A percentile compares a stretch with the other conserved stretches of the same genome.
Conservation (phyloP, 1,140 invertebrate genomes). For the Sycophaga agraensis region DNA sequence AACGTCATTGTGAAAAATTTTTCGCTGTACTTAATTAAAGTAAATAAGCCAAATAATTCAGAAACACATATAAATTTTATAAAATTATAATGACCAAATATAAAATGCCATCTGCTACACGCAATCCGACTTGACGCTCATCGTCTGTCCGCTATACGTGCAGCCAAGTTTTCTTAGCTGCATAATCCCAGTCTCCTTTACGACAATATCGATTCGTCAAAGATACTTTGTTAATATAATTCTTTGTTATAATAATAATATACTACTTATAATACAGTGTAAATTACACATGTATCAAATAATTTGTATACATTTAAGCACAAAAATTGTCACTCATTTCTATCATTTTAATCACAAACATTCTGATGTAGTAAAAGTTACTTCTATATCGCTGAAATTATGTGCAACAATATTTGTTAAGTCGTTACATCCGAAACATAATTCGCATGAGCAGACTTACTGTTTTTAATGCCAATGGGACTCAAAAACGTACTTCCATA, state of each 20-base stretch:
- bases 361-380: neutral
- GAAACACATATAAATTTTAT: neutral
- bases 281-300: neutral
- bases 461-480: too few relatives aligned
- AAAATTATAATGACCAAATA: neutral
- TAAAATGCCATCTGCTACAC: conserved; percentile 18
- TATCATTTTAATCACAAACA: neutral
- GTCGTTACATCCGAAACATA: too few relatives aligned
- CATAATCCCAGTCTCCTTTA: neutral
- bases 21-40: too few relatives aligned
- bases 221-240: neutral
- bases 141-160: neutral
- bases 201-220: neutral
- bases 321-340: neutral
- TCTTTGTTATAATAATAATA: too few relatives aligned
- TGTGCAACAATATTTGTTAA: too few relatives aligned
- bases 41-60: too few relatives aligned
- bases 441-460: too few relatives aligned
- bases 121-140: too few relatives aligned
- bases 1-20: too few relatives aligned
- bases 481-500: too few relatives aligned
- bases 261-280: neutral
- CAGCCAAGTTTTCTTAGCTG: neutral
- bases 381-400: too few relatives aligned
- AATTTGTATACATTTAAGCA: neutral